Evolutionary conservation across 2,888 invertebrate genomes (phyloP), one percentile per base, ranked within the genome.

Genomic region (Spodoptera exigua): DNA sequence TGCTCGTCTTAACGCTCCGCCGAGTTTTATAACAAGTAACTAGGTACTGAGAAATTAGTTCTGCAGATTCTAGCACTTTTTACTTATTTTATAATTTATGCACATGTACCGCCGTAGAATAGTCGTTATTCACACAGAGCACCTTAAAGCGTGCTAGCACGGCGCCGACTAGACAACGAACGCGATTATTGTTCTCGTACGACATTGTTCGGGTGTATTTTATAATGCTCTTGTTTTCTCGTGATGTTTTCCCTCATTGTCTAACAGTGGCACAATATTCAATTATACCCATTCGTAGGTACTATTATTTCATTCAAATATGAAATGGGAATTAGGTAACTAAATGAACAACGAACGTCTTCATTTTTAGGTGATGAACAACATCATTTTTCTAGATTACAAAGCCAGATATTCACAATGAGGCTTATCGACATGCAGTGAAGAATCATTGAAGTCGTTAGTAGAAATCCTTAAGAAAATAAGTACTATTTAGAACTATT

Each of bases 211-310:
- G 11, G 21, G 18, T 51, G 49, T 62, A 54, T 51, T 35, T 40
- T 51, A 54, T 40, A 55, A 41, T 27, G 36, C n/a, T 43, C 41
- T 55, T 58, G 41, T 58, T 58, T 68, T 69, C 69, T 55, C 12
- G 53, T 43, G 35, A 58, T 54, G 51, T 68, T 68, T 68, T 63
- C 69, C 63, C 59, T 44, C 44, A 70, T 59, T 70, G 70, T 70
- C 37, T 55, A 9, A 10, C 36, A 49, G 45, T 58, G 54, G 52
- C 70, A 44, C 69, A 27, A 69, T 58, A 40, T 27, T 34, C 32
- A 27, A 27, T 27, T 27, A 27, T 27, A 27, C 27, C 27, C 9
- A 27, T 9, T 27, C 27, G 27, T 27, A n/a, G n/a, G n/a, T n/a
- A 27, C 27, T 27, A 27, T 27, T 27, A 27, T 27, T 27, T 27